These are phyloP conservation scores for Chionodraco myersi DNA, from an alignment of 2,113 vertebrate genomes.

Conservation along the genomic window DNA sequence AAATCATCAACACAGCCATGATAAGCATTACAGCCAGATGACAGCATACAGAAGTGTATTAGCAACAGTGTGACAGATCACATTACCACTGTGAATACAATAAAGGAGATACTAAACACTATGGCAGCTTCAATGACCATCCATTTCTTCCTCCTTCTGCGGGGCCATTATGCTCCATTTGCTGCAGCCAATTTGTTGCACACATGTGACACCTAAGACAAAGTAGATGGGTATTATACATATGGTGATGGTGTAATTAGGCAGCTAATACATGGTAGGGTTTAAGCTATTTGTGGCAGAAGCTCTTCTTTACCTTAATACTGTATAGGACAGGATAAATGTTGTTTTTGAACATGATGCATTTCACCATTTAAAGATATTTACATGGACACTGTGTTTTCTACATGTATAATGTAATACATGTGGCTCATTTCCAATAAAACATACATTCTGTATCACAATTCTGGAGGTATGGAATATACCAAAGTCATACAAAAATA, in stretches of 20 bases:
- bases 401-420: background rate
- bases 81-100: slow-evolving; percentile 99
- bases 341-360: slow-evolving; percentile 1
- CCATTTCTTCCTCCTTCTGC: slow-evolving; percentile 89
- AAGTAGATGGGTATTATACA: slow-evolving; percentile 43
- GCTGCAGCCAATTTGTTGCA: slow-evolving; percentile 89
- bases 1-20: slow-evolving; percentile 95
- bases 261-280: slow-evolving; percentile 38
- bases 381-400: background rate
- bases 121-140: slow-evolving; percentile 92
- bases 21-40: slow-evolving; percentile 99
- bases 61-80: slow-evolving; percentile 94
- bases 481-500: slow-evolving; percentile 18
- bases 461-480: background rate
- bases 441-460: background rate
- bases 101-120: slow-evolving; percentile 95
- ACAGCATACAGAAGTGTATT: slow-evolving; percentile 97
- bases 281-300: slow-evolving; percentile 33
- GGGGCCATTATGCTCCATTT: slow-evolving; percentile 93
- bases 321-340: slow-evolving; percentile 11
- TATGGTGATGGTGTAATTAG: slow-evolving; percentile 29
- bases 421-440: background rate
- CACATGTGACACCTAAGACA: slow-evolving; percentile 84
- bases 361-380: background rate
- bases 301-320: background rate